Base-by-base conservation (phyloP, 2,797 vertebrate genomes). In the Ispidina lecontei region DNA sequence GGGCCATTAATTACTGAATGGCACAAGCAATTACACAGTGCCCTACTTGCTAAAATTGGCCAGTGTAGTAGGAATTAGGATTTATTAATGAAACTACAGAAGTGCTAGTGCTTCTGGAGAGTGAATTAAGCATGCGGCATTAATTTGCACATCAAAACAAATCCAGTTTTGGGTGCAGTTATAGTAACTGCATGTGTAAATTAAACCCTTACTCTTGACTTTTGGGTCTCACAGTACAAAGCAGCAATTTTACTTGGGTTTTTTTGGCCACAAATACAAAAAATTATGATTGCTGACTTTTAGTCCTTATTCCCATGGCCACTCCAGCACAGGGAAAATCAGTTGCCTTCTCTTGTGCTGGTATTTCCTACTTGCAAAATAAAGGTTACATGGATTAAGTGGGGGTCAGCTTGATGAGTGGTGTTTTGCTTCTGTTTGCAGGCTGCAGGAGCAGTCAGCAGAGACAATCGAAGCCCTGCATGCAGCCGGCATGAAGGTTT, bases 401-500 rank as follows among this genome's bases (percentile, higher is more conserved):
- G 28, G 23, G 39, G 39, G 9, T 51, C 51, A 29, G 0, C 12
- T 41, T 77, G 43, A 29, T 31, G 1, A 28, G 64, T 77, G 64
- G 62, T 14, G 31, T 72, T 81, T 28, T 43, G 17, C 72, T 84
- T 88, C 39, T 94, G 18, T 73, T 89, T 9, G 3, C 75, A 99
- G 99, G 84, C 98, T 99, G 68, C 99, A 99, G 94, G 99, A 99
- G 79, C 98, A 99, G 94, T 98, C 98, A 5, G 98, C 99, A 4
- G 98, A 99, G 96, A 99, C 99, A 6, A 99, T 99, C 74, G 99
- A 99, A 92, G 98, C 99, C 47, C 97, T 99, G 84, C 99, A 99
- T 49, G 97, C 98, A 1, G 99, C 99, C 2, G 99, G 99, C 81
- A 99, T 99, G 90, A 99, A 99, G 91, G 98, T 99, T 28, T 99